Base-by-base conservation (phyloP, 2,797 vertebrate species). In the Gallinago solitaria region DNA sequence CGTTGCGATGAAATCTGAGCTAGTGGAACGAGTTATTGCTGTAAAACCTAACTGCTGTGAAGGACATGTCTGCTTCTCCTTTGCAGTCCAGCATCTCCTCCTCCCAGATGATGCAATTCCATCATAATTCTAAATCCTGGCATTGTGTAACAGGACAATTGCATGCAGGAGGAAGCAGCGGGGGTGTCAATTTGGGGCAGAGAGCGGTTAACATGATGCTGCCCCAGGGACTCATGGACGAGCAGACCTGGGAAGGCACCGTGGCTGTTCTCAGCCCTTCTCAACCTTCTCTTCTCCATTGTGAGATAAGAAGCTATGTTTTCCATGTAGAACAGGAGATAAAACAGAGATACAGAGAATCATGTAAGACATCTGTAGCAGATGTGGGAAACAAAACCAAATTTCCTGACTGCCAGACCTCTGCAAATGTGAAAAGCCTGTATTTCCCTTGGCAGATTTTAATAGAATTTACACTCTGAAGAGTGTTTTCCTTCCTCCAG, bases 351-450 rank as follows among this genome's bases (percentile, higher is more conserved):
- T 37, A 61, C 7, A 32, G 33, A 60, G 18, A 73, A 33, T 50
- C 24, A 6, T 30, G 11, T 39, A 61, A 77, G 41, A 56, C 17
- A 27, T n/a, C 43, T n/a, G n/a, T 51, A 61, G 77, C 43, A 83
- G 67, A 27, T 74, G 37, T 43, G 28, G 65, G 37, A 63, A 74
- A 63, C 12, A 53, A 71, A 30, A 7, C 12, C 15, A 47, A 9
- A 51, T 73, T 68, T 83, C 32, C 53, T 43, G 48, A 43, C 24
- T 7, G 6, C 25, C 32, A 48, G 33, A 51, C 19, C 23, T 64
- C 59, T 73, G 30, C 54, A 64, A 16, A 63, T 0, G 0, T 61
- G 24, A 63, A 87, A 64, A 64, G 9, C 45, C 25, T 1, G 0
- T 51, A 24, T 68, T 83, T 83, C 25, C 37, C 33, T 48, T 4